These are phyloP conservation scores for Gopherus evgoodei DNA, from an alignment of 2,113 vertebrate species.

Conservation along the genomic window DNA sequence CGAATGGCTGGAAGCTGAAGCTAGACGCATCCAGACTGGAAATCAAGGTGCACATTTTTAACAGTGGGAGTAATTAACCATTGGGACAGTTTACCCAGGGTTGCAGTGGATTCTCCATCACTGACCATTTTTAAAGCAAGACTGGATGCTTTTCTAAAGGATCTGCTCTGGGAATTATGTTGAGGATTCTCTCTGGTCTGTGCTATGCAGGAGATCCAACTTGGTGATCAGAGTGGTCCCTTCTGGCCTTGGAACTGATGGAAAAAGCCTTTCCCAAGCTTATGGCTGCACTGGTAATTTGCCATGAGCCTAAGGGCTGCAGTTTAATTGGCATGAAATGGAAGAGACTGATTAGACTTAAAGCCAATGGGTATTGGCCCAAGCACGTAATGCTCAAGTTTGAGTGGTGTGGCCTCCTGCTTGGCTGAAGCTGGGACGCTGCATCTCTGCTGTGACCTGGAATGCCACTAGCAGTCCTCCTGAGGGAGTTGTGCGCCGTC, in stretches of 20 bases:
- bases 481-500: background rate
- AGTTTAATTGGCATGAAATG: background rate
- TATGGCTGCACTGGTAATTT: background rate
- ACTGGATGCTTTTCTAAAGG: background rate
- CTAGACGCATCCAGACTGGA: no score
- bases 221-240: background rate
- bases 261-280: background rate
- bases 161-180: no score
- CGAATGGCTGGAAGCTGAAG: no score
- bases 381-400: rapidly evolving
- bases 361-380: background rate
- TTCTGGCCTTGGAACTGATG: background rate
- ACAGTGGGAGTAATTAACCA: no score
- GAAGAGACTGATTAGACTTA: background rate
- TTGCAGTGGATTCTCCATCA: background rate
- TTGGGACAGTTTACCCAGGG: no score
- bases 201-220: background rate
- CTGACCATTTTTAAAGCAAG: background rate
- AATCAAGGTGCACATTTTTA: no score
- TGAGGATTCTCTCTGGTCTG: background rate
- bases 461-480: background rate
- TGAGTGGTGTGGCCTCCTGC: background rate
- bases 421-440: background rate
- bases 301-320: background rate
- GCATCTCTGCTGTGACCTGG: background rate